Evolutionary conservation across 2,113 vertebrate species (phyloP).

Genomic region (Talpa occidentalis): DNA sequence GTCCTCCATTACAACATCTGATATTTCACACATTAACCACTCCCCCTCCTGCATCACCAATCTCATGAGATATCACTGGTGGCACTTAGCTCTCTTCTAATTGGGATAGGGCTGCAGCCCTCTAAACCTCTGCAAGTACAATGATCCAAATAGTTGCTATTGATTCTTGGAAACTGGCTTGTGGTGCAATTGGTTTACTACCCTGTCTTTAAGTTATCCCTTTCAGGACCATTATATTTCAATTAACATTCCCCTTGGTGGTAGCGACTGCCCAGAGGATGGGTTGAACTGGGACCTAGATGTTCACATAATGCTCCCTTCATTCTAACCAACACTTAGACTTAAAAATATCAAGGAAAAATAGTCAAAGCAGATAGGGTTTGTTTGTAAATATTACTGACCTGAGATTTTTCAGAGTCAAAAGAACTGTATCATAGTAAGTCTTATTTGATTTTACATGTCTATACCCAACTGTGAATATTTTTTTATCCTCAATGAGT

Average conservation of each 20-base stretch:
- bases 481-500: background rate
- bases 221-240: conserved; percentile 8
- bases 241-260: conserved; percentile 4
- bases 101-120: background rate
- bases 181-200: background rate
- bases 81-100: background rate
- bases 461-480: background rate
- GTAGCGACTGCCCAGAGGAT: background rate
- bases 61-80: background rate
- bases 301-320: conserved; percentile 10
- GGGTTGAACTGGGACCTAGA: background rate
- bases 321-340: background rate
- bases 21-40: background rate
- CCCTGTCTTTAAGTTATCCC: background rate
- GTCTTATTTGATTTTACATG: background rate
- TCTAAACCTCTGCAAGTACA: background rate
- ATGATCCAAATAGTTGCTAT: background rate
- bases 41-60: background rate
- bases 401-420: background rate
- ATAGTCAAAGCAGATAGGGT: background rate
- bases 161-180: background rate
- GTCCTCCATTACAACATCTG: too few relatives aligned
- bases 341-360: background rate
- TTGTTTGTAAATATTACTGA: background rate
- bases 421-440: background rate